phyloP scores from a whole-genome alignment of 92 coral and sea anemone genomes.

The Epizoanthus illoricatus region DNA sequence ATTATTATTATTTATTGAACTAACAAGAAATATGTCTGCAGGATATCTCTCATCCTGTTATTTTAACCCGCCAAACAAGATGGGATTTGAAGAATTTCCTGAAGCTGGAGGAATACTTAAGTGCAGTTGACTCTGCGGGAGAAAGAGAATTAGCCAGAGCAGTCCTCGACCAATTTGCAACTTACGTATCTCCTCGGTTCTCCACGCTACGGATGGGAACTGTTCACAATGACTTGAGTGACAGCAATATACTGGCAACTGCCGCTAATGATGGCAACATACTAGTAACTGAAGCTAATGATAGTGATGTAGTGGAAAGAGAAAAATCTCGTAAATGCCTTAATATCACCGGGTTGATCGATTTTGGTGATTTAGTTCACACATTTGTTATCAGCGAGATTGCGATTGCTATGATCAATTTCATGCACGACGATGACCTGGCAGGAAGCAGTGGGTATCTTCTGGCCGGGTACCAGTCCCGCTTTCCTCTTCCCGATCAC shows the following conservation, averaged over 20 bases:
- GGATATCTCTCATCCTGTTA: constrained; percentile 57
- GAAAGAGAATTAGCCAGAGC: constrained; percentile 41
- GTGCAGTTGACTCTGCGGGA: constrained; percentile 30
- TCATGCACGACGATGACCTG: constrained; percentile 50
- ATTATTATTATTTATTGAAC: too few relatives aligned
- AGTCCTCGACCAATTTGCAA: constrained; percentile 41
- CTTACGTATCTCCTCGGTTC: constrained; percentile 53
- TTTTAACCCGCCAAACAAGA: constrained; percentile 39
- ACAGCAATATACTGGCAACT: constrained; percentile 17
- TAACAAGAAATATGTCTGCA: constrained; percentile 12
- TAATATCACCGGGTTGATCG: constrained; percentile 57
- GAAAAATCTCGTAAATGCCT: neutral
- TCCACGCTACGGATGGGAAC: constrained; percentile 51
- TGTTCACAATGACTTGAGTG: constrained; percentile 59
- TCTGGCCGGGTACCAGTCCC: constrained; percentile 76
- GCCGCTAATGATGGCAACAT: constrained; percentile 4
- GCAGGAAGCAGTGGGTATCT: constrained; percentile 63
- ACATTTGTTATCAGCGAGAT: constrained; percentile 65
- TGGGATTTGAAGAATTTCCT: constrained; percentile 70
- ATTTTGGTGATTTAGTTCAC: constrained; percentile 64
- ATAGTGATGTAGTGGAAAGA: neutral
- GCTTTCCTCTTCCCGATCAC: constrained; percentile 56
- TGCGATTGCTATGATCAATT: constrained; percentile 47
- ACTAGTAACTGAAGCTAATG: neutral
- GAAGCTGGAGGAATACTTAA: constrained; percentile 48